Evolutionary conservation across 2,113 vertebrate genomes (phyloP), one percentile per base, ranked within the genome.

Genomic region (Corydoras maculifer): DNA sequence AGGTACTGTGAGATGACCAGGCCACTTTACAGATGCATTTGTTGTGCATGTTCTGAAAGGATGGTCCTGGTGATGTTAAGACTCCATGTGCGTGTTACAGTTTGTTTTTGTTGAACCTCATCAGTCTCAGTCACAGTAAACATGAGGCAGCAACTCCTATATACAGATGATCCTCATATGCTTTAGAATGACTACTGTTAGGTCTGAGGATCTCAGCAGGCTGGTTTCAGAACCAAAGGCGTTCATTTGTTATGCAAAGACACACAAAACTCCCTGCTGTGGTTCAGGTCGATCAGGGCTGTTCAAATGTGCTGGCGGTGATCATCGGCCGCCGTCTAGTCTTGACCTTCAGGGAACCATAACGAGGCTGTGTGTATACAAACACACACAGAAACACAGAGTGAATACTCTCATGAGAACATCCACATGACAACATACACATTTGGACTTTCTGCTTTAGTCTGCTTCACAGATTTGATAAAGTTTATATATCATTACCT

Each of bases 261-360:
- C 7, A 1, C 35, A 43, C 35, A 43, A 43, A 43, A 53, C 12
- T 67, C 43, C 35, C 57, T 8, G 48, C 51, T 76, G 57, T 13
- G n/a, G 43, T 51, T 35, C 13, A 51, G 15, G 57, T 10, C 29
- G 15, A 35, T 80, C 73, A 77, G 9, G 78, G 73, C 70, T 75
- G 66, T 11, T 80, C 82, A 51, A 79, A 83, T 9, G 78, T 80
- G 35, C 65, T 70, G 35, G 80, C 54, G 29, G 67, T 65, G 1
- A 93, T 84, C 58, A 84, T 73, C 0, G 91, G 85, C 81, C 92
- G 87, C 82, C 91, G 92, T 87, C 93, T 93, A 3, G 88, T 81
- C 86, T 87, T 93, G 55, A 92, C 87, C 83, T 94, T 94, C 71
- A 93, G 80, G 50, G 93, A 94, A 70, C 91, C 91, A 11, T 93